phyloP scores from a whole-genome alignment of 1,140 invertebrate species.

The Probaryconus sp. region DNA sequence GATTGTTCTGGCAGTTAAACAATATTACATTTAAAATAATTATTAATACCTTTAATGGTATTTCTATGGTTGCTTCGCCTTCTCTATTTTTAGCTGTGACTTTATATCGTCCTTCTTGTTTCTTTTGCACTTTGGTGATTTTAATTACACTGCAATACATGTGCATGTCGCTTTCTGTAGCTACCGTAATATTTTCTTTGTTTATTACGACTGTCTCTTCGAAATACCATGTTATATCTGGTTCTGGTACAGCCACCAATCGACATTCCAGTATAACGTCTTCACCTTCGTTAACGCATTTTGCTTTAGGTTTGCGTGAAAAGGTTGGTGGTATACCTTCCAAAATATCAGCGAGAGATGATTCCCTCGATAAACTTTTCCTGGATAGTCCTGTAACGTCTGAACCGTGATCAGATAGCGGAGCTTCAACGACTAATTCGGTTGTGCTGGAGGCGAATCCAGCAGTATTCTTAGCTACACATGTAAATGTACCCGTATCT shows the following conservation, averaged over 20 bases:
- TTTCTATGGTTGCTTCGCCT: constrained; percentile 90
- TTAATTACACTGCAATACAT: constrained; percentile 91
- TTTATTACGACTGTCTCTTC: constrained; percentile 85
- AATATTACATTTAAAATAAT: constrained; percentile 1
- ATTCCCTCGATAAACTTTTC: constrained; percentile 90
- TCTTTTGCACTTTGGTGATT: constrained; percentile 86
- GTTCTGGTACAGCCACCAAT: constrained; percentile 92
- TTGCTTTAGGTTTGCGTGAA: constrained; percentile 89
- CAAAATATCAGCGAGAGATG: constrained; percentile 92
- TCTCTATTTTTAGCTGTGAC: constrained; percentile 92
- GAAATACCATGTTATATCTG: constrained; percentile 90
- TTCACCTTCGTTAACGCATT: constrained; percentile 88
- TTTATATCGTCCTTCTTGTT: constrained; percentile 92
- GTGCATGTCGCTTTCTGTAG: constrained; percentile 91
- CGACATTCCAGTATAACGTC: constrained; percentile 90
- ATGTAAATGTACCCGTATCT: constrained; percentile 97
- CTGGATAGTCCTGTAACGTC: constrained; percentile 88
- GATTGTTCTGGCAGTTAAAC: not conserved
- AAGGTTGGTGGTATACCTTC: constrained; percentile 97
- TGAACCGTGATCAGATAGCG: constrained; percentile 92
- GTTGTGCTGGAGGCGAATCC: constrained; percentile 96
- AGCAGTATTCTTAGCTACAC: constrained; percentile 95
- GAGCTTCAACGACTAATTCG: constrained; percentile 91
- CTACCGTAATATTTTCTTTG: constrained; percentile 83
- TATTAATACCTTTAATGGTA: constrained; percentile 86